Base-by-base conservation (phyloP, 2,797 vertebrate species). In the Gastrophryne carolinensis region DNA sequence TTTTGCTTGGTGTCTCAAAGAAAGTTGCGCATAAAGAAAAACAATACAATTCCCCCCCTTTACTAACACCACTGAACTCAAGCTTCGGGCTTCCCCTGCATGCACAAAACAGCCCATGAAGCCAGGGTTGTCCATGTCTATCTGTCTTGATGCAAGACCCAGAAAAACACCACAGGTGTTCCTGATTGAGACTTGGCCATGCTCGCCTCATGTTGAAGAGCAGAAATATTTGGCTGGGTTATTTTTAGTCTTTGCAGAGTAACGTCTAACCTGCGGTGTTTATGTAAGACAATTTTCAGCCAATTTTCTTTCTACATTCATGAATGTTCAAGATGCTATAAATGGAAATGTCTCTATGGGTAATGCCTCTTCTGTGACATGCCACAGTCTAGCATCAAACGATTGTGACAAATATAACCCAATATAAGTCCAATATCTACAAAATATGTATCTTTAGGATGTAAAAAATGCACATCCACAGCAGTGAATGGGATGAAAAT, bases 131-230 rank as follows among this genome's bases (percentile, higher is more conserved):
- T 12, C 3, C 12, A 17, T 32, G 11, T 13, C 50, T n/a, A 41
- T 2, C 21, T 4, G 3, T 29, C 41, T 12, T 9, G 34, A 23
- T 23, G 12, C 29, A 53, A 30, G 50, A 35, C 8, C 49, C 52
- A 29, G 11, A 9, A 39, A 54, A 39, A 54, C 32, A n/a, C n/a
- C 19, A 56, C 66, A 69, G 66, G 66, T 69, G 66, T 57, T 69
- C 52, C 52, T 44, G 6, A 69, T 57, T 57, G 17, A n/a, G 5
- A 57, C 34, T 50, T 69, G 66, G 66, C 66, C 15, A 15, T 12
- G n/a, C 26, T n/a, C 15, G 2, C 8, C 2, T 41, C 3, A 11
- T 13, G 39, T 41, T 69, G 35, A 26, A 30, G 2, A 19, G 11
- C 12, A 32, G 17, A 54, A 21, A 56, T 69, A 56, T 52, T 17